Conservation (phyloP, 1,140 invertebrate genomes). For the Halesus radiatus region DNA sequence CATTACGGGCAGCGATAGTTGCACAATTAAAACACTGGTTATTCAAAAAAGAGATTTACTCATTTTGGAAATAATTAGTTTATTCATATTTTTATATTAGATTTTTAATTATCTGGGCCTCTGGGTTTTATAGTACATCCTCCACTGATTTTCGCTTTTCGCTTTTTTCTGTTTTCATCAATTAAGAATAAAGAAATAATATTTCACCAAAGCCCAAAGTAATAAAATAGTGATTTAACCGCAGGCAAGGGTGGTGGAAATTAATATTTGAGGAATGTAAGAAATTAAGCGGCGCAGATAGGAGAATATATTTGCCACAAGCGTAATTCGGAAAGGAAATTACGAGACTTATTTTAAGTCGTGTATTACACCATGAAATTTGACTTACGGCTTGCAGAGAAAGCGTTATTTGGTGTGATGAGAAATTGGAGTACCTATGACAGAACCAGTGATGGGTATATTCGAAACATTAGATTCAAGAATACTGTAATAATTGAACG, state of each 20-base stretch:
- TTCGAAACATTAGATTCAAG: not conserved
- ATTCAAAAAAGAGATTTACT: too few relatives aligned
- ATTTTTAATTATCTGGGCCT: too few relatives aligned
- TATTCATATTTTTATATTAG: too few relatives aligned
- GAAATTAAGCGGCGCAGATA: not conserved
- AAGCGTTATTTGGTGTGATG: not conserved
- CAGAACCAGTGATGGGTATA: not conserved
- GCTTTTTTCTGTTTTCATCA: too few relatives aligned
- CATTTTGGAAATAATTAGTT: too few relatives aligned
- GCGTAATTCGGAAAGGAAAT: constrained; percentile 13
- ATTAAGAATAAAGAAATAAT: too few relatives aligned
- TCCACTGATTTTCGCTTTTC: too few relatives aligned
- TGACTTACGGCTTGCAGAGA: not conserved
- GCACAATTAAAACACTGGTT: too few relatives aligned
- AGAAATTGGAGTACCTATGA: not conserved
- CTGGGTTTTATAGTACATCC: too few relatives aligned
- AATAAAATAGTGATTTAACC: not conserved
- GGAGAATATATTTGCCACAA: not conserved
- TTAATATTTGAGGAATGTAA: constrained; percentile 6
- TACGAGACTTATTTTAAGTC: not conserved
- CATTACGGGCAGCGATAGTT: too few relatives aligned
- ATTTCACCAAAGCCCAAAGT: not conserved
- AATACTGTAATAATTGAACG: not conserved
- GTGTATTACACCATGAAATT: not conserved
- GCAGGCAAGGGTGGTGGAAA: not conserved